Percentiles rank a stretch among this genome's conserved stretches.
Conservation (phyloP, 2,113 vertebrate species). For the Oreotrochilus melanogaster region DNA sequence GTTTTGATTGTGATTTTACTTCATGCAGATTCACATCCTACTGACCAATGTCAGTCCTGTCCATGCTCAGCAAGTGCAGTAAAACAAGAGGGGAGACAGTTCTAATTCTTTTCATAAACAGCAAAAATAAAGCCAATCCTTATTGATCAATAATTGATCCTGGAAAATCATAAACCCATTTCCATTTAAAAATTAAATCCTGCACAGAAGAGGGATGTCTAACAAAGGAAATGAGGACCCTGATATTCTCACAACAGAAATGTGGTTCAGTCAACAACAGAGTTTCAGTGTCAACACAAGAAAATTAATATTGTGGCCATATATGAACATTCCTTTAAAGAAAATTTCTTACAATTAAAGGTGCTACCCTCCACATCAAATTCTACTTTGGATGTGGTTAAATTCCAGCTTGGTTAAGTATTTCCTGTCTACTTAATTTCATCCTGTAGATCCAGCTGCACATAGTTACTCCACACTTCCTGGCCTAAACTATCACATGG, state of each 20-base stretch:
- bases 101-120: not conserved
- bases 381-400: constrained; percentile 65
- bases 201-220: not conserved
- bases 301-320: not conserved
- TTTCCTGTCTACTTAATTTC: constrained; percentile 67
- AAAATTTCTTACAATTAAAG: constrained; percentile 37
- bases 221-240: not conserved
- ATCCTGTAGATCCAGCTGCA: constrained; percentile 68
- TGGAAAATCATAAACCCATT: not conserved
- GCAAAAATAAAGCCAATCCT: not conserved
- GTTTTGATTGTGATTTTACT: not conserved
- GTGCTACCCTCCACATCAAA: constrained; percentile 55
- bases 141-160: not conserved
- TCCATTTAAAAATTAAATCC: not conserved
- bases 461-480: constrained; percentile 63
- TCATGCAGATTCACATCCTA: not conserved
- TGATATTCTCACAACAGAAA: not conserved
- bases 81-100: not conserved
- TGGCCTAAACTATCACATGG: constrained; percentile 58
- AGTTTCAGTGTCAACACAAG: not conserved
- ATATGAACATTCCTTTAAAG: not conserved
- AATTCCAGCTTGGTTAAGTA: constrained; percentile 68
- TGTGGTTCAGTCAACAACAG: not conserved
- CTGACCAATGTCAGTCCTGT: not conserved
- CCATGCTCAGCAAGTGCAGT: not conserved